Percentiles rank a stretch among this genome's conserved stretches.
Evolutionary conservation across 2,888 invertebrate genomes (phyloP).

Genomic region (Platycheirus rosarum): DNA sequence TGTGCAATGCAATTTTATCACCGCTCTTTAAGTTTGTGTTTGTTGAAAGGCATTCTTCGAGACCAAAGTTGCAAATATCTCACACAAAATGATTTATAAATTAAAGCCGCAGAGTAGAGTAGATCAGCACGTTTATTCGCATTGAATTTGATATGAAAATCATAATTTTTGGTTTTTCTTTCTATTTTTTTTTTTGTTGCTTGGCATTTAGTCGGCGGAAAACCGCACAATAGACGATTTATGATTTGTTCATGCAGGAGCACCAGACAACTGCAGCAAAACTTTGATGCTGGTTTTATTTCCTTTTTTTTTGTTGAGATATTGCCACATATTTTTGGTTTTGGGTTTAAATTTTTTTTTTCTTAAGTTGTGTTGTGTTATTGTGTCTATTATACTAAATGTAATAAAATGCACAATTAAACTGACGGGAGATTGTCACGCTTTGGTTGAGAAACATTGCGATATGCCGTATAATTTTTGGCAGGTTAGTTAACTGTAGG

Average conservation of each 20-base stretch:
- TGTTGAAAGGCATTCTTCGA: conserved; percentile 38
- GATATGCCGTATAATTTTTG: conserved; percentile 57
- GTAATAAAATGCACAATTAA: conserved; percentile 57
- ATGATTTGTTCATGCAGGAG: conserved; percentile 54
- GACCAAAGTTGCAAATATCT: conserved; percentile 31
- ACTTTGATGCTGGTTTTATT: conserved; percentile 32
- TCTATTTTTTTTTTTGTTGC: conserved; percentile 22
- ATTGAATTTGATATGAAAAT: conserved; percentile 63
- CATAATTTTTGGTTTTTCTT: background rate
- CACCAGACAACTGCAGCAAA: conserved; percentile 26
- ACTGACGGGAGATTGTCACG: conserved; percentile 48
- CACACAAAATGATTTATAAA: conserved; percentile 37
- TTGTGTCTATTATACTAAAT: conserved; percentile 13
- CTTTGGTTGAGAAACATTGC: conserved; percentile 44
- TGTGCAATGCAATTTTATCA: conserved; percentile 45
- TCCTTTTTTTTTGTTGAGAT: conserved; percentile 9
- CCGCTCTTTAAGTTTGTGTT: conserved; percentile 11
- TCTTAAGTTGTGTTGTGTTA: no score
- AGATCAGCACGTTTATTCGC: conserved; percentile 39
- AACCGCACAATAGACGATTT: conserved; percentile 62
- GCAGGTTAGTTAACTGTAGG: conserved; percentile 37
- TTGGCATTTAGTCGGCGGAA: conserved; percentile 57
- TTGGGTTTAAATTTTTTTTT: conserved; percentile 33
- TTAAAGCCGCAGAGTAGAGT: conserved; percentile 44
- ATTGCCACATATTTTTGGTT: conserved; percentile 57